These are phyloP conservation scores for Clanis bilineata DNA, from an alignment of 2,888 invertebrate genomes.

Conservation along the genomic window DNA sequence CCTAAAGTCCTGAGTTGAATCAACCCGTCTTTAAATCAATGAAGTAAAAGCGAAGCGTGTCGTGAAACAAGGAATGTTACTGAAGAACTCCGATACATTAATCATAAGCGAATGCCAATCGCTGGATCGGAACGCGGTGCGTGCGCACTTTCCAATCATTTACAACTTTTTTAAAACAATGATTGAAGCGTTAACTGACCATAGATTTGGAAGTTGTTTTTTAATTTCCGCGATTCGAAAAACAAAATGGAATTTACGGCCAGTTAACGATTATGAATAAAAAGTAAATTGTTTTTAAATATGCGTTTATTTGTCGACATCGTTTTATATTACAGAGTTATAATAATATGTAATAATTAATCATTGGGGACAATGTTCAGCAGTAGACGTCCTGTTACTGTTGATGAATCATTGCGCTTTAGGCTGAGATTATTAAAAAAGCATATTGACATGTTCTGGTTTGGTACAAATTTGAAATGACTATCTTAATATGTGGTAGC, in stretches of 20 bases:
- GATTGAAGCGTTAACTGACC: constrained; percentile 23
- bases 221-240: background rate
- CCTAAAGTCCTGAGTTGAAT: background rate
- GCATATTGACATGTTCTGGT: no score
- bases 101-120: constrained; percentile 63
- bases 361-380: no score
- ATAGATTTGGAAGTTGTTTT: constrained; percentile 4
- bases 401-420: no score
- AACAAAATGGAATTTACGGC: background rate
- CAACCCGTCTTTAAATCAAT: background rate
- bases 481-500: no score
- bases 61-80: constrained; percentile 44
- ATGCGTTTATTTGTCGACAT: no score
- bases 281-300: background rate
- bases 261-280: background rate
- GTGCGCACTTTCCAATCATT: constrained; percentile 69
- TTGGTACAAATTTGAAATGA: no score
- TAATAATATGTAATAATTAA: no score
- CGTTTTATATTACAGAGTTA: no score
- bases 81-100: constrained; percentile 46
- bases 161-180: constrained; percentile 27
- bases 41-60: constrained; percentile 6
- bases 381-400: no score
- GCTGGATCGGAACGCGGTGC: constrained; percentile 59
- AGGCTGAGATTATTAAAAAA: no score